Conservation (phyloP, 2,888 invertebrate species). For the Helleia helle region DNA sequence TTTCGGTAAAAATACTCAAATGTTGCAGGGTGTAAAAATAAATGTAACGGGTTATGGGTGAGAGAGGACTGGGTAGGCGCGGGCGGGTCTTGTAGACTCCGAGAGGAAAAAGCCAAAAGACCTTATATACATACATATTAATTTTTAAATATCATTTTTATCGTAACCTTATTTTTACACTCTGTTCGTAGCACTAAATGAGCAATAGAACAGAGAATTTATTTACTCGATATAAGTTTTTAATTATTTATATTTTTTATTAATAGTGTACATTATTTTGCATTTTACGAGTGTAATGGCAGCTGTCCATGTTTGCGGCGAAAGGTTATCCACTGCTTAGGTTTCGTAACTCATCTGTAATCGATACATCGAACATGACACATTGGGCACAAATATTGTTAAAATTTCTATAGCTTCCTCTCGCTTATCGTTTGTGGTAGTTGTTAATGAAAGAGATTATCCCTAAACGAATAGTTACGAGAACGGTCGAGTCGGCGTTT, state of each 20-base stretch:
- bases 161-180: conserved; percentile 55
- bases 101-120: conserved; percentile 10
- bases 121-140: conserved; percentile 20
- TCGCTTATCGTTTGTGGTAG: conserved; percentile 48
- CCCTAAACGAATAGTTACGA: conserved; percentile 32
- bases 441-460: conserved; percentile 37
- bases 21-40: conserved; percentile 63
- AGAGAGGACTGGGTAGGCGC: conserved; percentile 9
- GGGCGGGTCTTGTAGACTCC: neutral
- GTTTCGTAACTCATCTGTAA: conserved; percentile 63
- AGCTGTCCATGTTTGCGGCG: conserved; percentile 63
- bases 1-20: conserved; percentile 68
- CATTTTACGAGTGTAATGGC: conserved; percentile 69
- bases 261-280: conserved; percentile 68
- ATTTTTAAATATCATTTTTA: conserved; percentile 16
- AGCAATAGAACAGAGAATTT: conserved; percentile 73
- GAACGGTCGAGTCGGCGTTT: conserved; percentile 3
- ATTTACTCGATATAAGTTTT: conserved; percentile 71
- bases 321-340: conserved; percentile 53
- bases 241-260: conserved; percentile 62
- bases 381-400: conserved; percentile 69
- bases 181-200: conserved; percentile 64
- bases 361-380: conserved; percentile 73
- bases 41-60: conserved; percentile 26
- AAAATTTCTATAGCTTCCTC: conserved; percentile 49